phyloP scores from a whole-genome alignment of 2,888 invertebrate species.

The Parascotia fuliginaria region DNA sequence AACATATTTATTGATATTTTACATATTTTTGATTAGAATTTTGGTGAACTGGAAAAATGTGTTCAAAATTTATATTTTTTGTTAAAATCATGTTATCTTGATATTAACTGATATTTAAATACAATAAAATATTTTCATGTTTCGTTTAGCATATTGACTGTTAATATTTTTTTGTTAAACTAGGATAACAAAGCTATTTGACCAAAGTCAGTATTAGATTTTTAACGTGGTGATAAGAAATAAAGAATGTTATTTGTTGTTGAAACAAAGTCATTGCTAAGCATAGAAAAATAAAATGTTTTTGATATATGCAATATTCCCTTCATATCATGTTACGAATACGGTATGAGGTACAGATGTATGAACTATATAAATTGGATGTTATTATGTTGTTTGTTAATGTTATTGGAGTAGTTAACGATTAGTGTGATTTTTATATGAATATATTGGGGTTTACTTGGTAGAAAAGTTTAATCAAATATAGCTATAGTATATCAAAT shows the following conservation, averaged over 20 bases:
- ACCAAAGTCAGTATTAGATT: slow-evolving; percentile 86
- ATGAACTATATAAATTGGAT: slow-evolving; percentile 67
- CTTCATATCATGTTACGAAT: slow-evolving; percentile 73
- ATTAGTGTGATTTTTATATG: slow-evolving; percentile 86
- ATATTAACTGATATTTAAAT: slow-evolving; percentile 81
- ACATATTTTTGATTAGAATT: slow-evolving; percentile 68
- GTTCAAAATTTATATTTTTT: slow-evolving; percentile 76
- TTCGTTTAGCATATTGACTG: slow-evolving; percentile 81
- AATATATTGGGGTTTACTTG: slow-evolving; percentile 86
- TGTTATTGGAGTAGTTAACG: slow-evolving; percentile 81
- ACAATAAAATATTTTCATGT: slow-evolving; percentile 76
- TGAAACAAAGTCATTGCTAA: slow-evolving; percentile 72
- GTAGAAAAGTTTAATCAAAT: slow-evolving; percentile 84
- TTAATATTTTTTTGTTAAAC: slow-evolving; percentile 82
- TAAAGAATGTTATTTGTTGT: slow-evolving; percentile 71
- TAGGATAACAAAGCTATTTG: slow-evolving; percentile 86
- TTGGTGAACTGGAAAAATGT: slow-evolving; percentile 75
- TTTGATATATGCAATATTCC: slow-evolving; percentile 73
- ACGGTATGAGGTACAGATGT: slow-evolving; percentile 70
- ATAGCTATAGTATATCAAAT: slow-evolving; percentile 72
- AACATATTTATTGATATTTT: slow-evolving; percentile 62
- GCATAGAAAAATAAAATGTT: slow-evolving; percentile 60
- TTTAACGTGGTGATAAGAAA: slow-evolving; percentile 73
- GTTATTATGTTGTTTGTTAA: slow-evolving; percentile 83
- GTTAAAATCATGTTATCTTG: slow-evolving; percentile 57